Evolutionary conservation across 2,113 vertebrate species (phyloP), one percentile per base, ranked within the genome.

Genomic region (Callaeas wilsoni): DNA sequence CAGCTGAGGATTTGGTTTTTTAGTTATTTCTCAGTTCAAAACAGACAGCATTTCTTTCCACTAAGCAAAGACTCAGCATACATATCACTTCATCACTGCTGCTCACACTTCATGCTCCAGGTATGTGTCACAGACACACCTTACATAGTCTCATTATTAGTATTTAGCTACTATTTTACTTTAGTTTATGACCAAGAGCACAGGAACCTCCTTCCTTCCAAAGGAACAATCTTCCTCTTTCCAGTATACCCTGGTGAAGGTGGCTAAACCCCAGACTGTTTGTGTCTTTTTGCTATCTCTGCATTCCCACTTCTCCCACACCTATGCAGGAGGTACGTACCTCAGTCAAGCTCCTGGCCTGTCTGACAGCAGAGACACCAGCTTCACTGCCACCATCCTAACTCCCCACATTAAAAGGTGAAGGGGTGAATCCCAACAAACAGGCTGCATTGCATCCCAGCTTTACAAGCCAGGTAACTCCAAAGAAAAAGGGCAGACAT

Each of bases 61-160:
- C 35, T 50, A 64, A 39, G 62, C 3, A 3, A 64, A 59, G 26
- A 50, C 59, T 76, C 44, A 18, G 77, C 60, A 41, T 0, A 62
- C 23, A 11, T 62, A 70, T 35, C 21, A n/a, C 30, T 89, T 78
- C 57, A 47, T 42, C 68, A 44, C 69, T 27, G 39, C 74, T 64
- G 62, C 67, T 93, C 59, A 76, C 41, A 46, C 32, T 76, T 76
- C 57, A 85, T 42, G 55, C 62, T 25, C 33, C 18, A 64, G 49
- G 62, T 53, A 70, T 84, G 60, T 42, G 39, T 53, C 56, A 82
- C 52, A 84, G 82, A 67, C 89, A 95, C 83, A 70, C 79, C 83
- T 90, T 41, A 67, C 70, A 75, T 8, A 85, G 52, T 57, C 63
- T 69, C 49, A 55, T 44, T 82, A 82, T 67, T 83, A 90, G 50